A percentile compares a stretch with the other conserved stretches of the same genome.
These are phyloP conservation scores for Pelobates cultripes DNA, from an alignment of 2,797 vertebrate genomes.

Conservation along the genomic window DNA sequence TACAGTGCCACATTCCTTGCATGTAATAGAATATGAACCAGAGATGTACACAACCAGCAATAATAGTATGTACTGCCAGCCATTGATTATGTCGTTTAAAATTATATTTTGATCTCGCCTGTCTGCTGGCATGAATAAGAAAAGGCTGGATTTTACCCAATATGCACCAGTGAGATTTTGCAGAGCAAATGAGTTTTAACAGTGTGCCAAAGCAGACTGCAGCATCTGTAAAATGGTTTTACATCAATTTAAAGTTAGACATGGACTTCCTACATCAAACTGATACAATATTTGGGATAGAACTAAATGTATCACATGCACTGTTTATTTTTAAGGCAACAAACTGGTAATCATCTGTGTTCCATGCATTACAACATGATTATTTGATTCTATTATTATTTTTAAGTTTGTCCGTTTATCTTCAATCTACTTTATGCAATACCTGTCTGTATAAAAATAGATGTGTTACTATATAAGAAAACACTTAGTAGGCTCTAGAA, in stretches of 20 bases:
- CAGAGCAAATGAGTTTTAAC: conserved; percentile 34
- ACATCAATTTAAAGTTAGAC: conserved; percentile 23
- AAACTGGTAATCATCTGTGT: not conserved
- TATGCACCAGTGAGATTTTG: conserved; percentile 38
- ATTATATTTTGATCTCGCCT: not conserved
- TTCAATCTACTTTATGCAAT: no score
- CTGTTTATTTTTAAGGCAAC: not conserved
- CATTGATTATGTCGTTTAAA: not conserved
- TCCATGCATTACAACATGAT: no score
- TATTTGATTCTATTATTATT: no score
- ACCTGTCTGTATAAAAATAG: no score
- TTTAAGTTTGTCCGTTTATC: no score
- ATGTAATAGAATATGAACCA: not conserved
- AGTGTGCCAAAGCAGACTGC: conserved; percentile 43
- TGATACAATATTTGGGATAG: no score
- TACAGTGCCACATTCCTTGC: not conserved
- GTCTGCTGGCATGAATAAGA: conserved; percentile 15
- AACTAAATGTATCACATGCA: not conserved
- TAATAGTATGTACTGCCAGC: not conserved
- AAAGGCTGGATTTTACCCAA: conserved; percentile 35
- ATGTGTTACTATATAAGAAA: no score
- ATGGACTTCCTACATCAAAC: not conserved
- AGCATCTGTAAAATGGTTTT: conserved; percentile 18
- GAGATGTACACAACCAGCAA: not conserved
- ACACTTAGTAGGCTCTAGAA: no score